Conservation (phyloP, 2,888 invertebrate genomes). For the Stomorhina lunata region DNA sequence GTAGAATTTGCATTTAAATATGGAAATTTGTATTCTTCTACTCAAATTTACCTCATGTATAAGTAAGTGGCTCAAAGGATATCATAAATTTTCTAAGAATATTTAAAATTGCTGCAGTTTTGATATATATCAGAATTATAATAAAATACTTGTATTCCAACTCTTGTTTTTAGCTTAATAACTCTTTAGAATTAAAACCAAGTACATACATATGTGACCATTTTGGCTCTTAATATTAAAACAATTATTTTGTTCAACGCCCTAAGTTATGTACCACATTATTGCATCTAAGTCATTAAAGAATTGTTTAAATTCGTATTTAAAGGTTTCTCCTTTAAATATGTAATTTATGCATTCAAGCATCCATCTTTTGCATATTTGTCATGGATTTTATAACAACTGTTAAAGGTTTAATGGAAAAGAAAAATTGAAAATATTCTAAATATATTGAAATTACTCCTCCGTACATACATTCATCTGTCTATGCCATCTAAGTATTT, state of each 20-base stretch:
- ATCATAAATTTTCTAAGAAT: too few relatives aligned
- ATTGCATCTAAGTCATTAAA: too few relatives aligned
- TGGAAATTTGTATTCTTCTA: too few relatives aligned
- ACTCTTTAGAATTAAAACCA: too few relatives aligned
- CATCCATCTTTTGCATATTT: slow-evolving; percentile 49
- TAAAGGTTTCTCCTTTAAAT: neutral
- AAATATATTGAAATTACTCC: slow-evolving; percentile 25
- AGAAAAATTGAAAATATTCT: neutral
- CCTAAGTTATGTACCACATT: neutral
- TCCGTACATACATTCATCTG: neutral
- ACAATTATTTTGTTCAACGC: neutral
- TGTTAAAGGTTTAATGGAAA: slow-evolving; percentile 37
- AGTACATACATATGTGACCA: slow-evolving; percentile 64
- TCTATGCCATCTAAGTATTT: neutral
- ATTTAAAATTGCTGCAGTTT: too few relatives aligned
- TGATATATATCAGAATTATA: too few relatives aligned
- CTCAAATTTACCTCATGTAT: too few relatives aligned
- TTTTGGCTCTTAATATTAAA: slow-evolving; percentile 44
- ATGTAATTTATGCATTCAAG: slow-evolving; percentile 5
- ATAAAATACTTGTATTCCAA: too few relatives aligned
- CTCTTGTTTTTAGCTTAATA: too few relatives aligned
- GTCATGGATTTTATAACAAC: slow-evolving; percentile 52
- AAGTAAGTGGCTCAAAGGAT: too few relatives aligned
- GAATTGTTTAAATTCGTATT: neutral
- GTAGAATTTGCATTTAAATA: neutral